Conservation (phyloP, 1,140 invertebrate species). For the Oscheius sp. region DNA sequence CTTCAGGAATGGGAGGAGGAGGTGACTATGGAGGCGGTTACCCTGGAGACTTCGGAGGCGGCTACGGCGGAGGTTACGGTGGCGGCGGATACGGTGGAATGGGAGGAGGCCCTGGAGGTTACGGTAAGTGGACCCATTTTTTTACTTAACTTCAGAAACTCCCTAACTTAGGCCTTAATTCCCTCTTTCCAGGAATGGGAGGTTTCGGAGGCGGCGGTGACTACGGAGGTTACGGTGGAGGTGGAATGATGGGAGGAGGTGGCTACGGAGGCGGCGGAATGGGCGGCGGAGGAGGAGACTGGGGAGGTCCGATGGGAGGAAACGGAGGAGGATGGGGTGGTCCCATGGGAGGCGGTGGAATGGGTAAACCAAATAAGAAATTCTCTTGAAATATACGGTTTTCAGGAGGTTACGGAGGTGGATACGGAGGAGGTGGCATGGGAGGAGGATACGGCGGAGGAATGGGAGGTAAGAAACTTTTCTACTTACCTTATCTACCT, state of each 20-base stretch:
- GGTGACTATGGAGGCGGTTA: conserved; percentile 12
- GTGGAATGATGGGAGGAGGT: conserved; percentile 11
- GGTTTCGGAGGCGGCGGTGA: conserved; percentile 10
- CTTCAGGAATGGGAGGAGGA: conserved; percentile 13
- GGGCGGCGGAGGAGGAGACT: not conserved
- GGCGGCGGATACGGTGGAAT: conserved; percentile 33
- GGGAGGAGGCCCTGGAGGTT: conserved; percentile 18
- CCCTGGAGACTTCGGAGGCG: conserved; percentile 16
- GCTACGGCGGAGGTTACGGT: conserved; percentile 19
- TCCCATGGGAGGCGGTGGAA: too few relatives aligned
- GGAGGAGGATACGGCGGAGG: conserved; percentile 22
- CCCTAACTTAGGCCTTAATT: too few relatives aligned
- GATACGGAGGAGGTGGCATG: not conserved
- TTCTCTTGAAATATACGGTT: too few relatives aligned
- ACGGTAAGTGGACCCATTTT: conserved; percentile 3
- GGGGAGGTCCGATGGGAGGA: conserved; percentile 8
- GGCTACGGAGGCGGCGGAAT: conserved; percentile 10
- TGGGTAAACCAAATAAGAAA: too few relatives aligned
- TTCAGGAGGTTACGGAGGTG: not conserved
- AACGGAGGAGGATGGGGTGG: conserved; percentile 17
- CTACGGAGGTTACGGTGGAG: not conserved
- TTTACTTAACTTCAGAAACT: too few relatives aligned
- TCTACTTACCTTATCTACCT: too few relatives aligned
- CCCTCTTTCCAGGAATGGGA: conserved; percentile 16
- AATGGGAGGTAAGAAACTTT: conserved; percentile 11